Base-by-base conservation (phyloP, 37 sponge, comb jelly and placozoan species). In the Sycon ciliatum region DNA sequence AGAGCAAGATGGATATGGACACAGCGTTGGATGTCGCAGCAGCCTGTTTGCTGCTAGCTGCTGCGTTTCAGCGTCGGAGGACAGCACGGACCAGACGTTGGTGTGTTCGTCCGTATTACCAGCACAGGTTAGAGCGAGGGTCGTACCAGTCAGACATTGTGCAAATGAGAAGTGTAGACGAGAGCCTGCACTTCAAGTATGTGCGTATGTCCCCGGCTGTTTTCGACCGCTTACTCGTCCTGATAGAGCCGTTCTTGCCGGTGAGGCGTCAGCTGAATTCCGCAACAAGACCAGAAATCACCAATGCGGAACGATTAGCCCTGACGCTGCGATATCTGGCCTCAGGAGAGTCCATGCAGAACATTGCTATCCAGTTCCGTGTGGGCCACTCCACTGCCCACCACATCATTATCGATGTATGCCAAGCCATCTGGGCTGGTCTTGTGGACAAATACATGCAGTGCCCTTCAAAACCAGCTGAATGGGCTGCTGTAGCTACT, bases 271-370 rank as follows among this genome's bases (percentile, higher is more conserved):
- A 29, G 0, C 64, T 24, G 31, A 63, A 26, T n/a, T 62, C 39
- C 23, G 42, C 28, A 16, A 74, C 62, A 42, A 28, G 75, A 28
- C 20, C 11, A 67, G 32, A 69, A 32, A 73, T 76, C 38, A 27
- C 69, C 9, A 49, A 49, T 38, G 69, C 31, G 26, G 78, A 76
- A 70, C 73, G 78, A 28, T 54, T 76, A 18, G 78, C 78, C 28
- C 46, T 76, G 73, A 76, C 78, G 38, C 32, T 76, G 69, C 69
- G 78, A 20, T 76, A 53, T 56, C 37, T 76, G 78, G 78, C 58
- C 39, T 72, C 78, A 32, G 78, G 78, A 16, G 57, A 76, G 29
- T 73, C 74, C 2, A 33, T 37, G 37, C 23, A 33, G 30, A n/a
- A 11, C 7, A n/a, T 60, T n/a, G 11, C 63, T 7, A n/a, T 60